Evolutionary conservation across 2,113 vertebrate species (phyloP).

Genomic region (Thermophis baileyi): DNA sequence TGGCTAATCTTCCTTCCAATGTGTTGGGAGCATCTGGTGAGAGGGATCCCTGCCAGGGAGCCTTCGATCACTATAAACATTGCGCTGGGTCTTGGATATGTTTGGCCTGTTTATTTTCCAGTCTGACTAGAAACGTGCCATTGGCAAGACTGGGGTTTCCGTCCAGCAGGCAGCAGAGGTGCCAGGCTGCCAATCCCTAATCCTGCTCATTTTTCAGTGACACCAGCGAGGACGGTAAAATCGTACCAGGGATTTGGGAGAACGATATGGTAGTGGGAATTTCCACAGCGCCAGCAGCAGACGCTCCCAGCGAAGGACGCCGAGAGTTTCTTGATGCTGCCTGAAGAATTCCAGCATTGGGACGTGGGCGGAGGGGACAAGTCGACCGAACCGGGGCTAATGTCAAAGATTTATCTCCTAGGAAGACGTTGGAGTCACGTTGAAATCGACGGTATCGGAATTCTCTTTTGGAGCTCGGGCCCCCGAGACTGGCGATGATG

Average conservation of each 20-base stretch:
- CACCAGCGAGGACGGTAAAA: no score
- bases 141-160: neutral
- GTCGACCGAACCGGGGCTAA: neutral
- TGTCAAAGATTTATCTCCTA: neutral
- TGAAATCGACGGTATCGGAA: neutral
- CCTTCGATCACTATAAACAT: neutral
- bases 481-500: neutral
- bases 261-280: neutral
- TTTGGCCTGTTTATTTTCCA: neutral
- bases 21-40: neutral
- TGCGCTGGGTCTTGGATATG: neutral
- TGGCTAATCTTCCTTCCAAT: neutral
- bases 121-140: neutral
- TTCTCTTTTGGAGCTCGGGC: neutral
- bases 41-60: neutral
- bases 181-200: neutral
- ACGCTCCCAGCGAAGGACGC: neutral
- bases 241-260: neutral
- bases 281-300: neutral
- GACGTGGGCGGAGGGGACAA: neutral
- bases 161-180: neutral
- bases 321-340: neutral
- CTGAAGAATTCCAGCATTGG: conserved; percentile 30
- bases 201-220: no score
- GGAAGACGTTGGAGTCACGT: neutral